Conservation (phyloP, 2,888 invertebrate species). For the Heliconius erato region DNA sequence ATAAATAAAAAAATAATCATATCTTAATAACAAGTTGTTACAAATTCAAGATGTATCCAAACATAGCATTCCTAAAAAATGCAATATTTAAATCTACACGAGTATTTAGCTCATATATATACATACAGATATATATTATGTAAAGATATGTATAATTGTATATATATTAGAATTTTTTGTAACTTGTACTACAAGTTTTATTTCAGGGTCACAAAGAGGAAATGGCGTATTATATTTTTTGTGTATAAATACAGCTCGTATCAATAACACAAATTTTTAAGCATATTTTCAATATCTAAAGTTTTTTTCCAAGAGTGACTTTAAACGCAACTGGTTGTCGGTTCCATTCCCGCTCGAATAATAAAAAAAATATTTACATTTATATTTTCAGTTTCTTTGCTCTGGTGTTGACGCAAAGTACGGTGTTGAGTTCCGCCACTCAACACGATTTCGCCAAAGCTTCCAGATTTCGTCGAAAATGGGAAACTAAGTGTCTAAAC, state of each 20-base stretch:
- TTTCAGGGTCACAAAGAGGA: constrained; percentile 24
- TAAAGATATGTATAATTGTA: neutral
- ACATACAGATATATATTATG: neutral
- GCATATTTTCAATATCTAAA: neutral
- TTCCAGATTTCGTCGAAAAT: too few species aligned
- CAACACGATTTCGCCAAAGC: too few species aligned
- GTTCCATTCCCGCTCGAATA: too few species aligned
- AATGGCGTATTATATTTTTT: constrained; percentile 17
- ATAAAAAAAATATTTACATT: too few species aligned
- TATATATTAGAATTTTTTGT: neutral
- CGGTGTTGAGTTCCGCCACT: too few species aligned
- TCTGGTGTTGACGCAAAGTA: too few species aligned
- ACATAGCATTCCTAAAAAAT: neutral
- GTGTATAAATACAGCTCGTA: neutral
- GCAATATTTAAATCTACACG: neutral
- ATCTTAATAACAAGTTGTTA: too few species aligned
- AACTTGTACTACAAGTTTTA: constrained; percentile 26
- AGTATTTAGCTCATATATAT: neutral
- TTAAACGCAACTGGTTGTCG: too few species aligned
- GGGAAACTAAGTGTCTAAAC: too few species aligned
- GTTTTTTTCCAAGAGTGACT: too few species aligned
- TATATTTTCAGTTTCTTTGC: too few species aligned
- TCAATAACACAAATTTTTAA: neutral
- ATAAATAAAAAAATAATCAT: too few species aligned
- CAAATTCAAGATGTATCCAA: neutral